Base-by-base conservation (phyloP, 2,113 vertebrate species). In the Myotis yumanensis region DNA sequence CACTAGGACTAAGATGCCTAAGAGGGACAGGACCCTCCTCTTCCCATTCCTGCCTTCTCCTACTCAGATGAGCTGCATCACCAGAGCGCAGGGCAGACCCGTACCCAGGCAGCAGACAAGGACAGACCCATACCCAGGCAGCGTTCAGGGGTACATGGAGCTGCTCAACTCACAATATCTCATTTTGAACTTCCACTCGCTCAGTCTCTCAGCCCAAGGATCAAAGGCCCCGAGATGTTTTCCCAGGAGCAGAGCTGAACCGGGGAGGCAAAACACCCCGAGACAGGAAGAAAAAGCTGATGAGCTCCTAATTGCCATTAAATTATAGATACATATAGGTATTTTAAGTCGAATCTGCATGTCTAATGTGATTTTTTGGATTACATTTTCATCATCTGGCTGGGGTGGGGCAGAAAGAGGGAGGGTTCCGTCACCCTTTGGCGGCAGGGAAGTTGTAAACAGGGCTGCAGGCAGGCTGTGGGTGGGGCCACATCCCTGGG, bases 331-430 rank as follows among this genome's bases (percentile, higher is more conserved):
- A 95, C 88, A 76, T 94, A 96, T 92, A 96, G 2, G 80, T 96
- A 81, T 96, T 94, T 97, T 94, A 95, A 97, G 97, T 92, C 4
- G 3, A 93, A 95, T 97, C 96, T 97, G 96, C 97, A 96, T 96
- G 97, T 92, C 97, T 97, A 90, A 97, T 96, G 96, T 90, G 96
- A 94, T 95, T 94, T 96, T 88, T 94, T 40, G 96, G n/a, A 96
- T 97, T 97, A 40, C 95, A 95, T 94, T 97, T 97, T 97, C 96
- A 96, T 96, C 96, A 95, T 85, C 96, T 95, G 96, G 66, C 96
- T 95, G 96, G 91, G 89, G 57, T 92, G 84, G 73, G 30, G 86
- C 75, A 80, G 68, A 79, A 46, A 82, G 66, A 72, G 94, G 89
- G 90, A 77, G 93, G 88, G n/a, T 6, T 92, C 95, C 66, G 43